These are phyloP conservation scores for Miichthys miiuy DNA, from an alignment of 2,797 vertebrate genomes.

Conservation along the genomic window DNA sequence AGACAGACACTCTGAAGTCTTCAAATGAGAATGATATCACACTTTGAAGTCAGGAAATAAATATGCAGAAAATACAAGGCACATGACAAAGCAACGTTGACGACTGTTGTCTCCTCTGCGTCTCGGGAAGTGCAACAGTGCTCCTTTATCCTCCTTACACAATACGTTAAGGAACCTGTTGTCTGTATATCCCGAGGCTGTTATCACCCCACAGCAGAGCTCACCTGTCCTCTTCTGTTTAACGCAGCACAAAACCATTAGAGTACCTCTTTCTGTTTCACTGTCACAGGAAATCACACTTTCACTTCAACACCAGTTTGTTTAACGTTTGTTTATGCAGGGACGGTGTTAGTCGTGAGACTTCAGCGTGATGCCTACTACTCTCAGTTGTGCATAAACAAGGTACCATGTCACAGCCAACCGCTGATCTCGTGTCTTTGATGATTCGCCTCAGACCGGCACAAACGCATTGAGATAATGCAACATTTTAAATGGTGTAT, in stretches of 20 bases:
- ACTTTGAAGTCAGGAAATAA: conserved; percentile 39
- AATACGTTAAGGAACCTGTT: conserved; percentile 62
- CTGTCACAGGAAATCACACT: conserved; percentile 63
- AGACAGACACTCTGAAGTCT: conserved; percentile 28
- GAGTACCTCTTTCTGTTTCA: conserved; percentile 51
- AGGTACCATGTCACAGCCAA: conserved; percentile 67
- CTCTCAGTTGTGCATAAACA: conserved; percentile 68
- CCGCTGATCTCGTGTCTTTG: conserved; percentile 77
- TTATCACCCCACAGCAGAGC: conserved; percentile 80
- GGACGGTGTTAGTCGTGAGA: conserved; percentile 53
- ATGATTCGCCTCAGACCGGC: conserved; percentile 78
- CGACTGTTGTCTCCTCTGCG: conserved; percentile 47
- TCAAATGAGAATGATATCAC: conserved; percentile 38
- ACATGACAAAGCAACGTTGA: conserved; percentile 54
- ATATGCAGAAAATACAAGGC: conserved; percentile 54
- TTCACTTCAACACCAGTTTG: conserved; percentile 55
- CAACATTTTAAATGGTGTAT: conserved; percentile 73
- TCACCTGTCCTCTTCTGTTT: conserved; percentile 81
- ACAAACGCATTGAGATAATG: conserved; percentile 69
- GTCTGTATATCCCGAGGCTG: conserved; percentile 56
- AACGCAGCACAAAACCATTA: conserved; percentile 58
- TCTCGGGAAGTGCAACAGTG: conserved; percentile 49
- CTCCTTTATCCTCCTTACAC: conserved; percentile 60
- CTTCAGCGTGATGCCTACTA: conserved; percentile 61
- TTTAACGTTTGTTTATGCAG: conserved; percentile 55